Base-by-base conservation (phyloP, 1,140 invertebrate species). In the Homarus americanus region DNA sequence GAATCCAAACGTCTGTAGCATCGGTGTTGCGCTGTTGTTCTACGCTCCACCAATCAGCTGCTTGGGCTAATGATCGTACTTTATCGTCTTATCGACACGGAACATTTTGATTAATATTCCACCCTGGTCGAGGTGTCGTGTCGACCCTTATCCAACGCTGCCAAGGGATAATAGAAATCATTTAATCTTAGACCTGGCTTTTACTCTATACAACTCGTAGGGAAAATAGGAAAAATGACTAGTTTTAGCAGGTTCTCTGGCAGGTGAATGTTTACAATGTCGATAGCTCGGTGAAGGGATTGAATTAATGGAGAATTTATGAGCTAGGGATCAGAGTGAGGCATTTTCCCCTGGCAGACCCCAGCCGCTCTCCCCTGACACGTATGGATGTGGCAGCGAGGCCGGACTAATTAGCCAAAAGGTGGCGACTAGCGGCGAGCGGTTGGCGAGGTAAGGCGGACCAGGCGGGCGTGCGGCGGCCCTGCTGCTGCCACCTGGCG, bases 41-140 rank as follows among this genome's bases (percentile, higher is more conserved):
- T 53, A 80, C 44, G 53, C 76, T 80, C 44, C 75, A 80, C 86
- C 86, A 82, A 88, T 88, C 86, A 88, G 76, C 86, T 72, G 58
- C 58, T 49, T 20, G 12, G 86, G 86, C 86, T 88, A 88, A 88
- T 88, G 86, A 88, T 66, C 75, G 41, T 79, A 69, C 58, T 41
- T 80, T 88, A 88, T 88, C 86, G 66, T 20, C 86, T 80, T 88
- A 88, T 88, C 86, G 58, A 88, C 86, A 80, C 86, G 76, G n/a
- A 80, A 88, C 86, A 88, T 82, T 84, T 80, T 88, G 86, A 88
- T 88, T 88, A 88, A 88, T 88, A 88, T 88, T 88, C 86, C 58
- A 32, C 53, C 38, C 40, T 49, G 75, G 86, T 82, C 86, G 63
- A 36, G 53, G 40, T 88, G 86, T 88, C 86, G 63, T 88, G 86